These are phyloP conservation scores for Lomographa bimaculata DNA, from an alignment of 2,888 invertebrate species.

Conservation along the genomic window DNA sequence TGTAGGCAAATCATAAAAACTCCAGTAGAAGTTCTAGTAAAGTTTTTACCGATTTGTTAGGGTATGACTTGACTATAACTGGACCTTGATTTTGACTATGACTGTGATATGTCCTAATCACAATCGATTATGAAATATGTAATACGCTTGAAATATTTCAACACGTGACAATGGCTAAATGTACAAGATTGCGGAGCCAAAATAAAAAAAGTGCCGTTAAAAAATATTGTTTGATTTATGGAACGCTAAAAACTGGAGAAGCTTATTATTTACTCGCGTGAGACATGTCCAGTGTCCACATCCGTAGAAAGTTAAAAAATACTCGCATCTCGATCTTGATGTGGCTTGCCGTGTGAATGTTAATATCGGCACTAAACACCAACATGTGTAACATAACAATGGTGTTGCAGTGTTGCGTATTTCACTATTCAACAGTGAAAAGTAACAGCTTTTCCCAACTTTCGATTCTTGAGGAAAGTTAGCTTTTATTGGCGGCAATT, in stretches of 20 bases:
- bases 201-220: too few species aligned
- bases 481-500: constrained; percentile 13
- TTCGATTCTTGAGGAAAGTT: constrained; percentile 37
- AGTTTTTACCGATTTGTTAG: too few species aligned
- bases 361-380: constrained; percentile 30
- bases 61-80: too few species aligned
- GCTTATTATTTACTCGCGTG: constrained; percentile 30
- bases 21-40: too few species aligned
- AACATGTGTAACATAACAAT: constrained; percentile 31
- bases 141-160: too few species aligned
- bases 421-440: constrained; percentile 40
- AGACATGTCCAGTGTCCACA: constrained; percentile 20
- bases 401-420: constrained; percentile 23
- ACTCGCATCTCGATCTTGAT: constrained; percentile 19
- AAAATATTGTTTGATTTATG: too few species aligned
- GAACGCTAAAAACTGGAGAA: constrained; percentile 34
- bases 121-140: too few species aligned
- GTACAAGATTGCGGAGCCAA: too few species aligned
- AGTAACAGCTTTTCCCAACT: constrained; percentile 43
- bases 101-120: too few species aligned
- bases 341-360: constrained; percentile 40
- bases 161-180: too few species aligned
- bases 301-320: constrained; percentile 42
- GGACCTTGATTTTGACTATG: too few species aligned
- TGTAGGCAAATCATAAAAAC: too few species aligned